A percentile compares a stretch with the other conserved stretches of the same genome.
Evolutionary conservation across 1,140 invertebrate genomes (phyloP).

Genomic region (Magallana ariakensis): DNA sequence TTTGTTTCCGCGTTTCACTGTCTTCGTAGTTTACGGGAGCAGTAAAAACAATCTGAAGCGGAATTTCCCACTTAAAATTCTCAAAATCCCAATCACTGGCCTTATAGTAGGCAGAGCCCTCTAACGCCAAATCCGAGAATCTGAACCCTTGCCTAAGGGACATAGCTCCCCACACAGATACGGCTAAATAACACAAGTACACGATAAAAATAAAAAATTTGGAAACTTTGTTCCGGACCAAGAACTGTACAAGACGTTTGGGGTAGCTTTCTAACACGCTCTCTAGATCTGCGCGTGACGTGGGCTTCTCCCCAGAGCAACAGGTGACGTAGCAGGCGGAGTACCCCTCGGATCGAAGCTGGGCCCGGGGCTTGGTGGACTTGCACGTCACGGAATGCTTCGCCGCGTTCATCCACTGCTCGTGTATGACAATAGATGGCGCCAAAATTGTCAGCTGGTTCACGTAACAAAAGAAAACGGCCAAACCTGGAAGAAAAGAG

Average conservation of each 20-base stretch:
- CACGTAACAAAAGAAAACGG: conserved; percentile 94
- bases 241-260: conserved; percentile 50
- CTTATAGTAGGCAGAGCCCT: conserved; percentile 72
- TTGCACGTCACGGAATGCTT: conserved; percentile 88
- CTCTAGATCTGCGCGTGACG: conserved; percentile 54
- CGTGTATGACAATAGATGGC: conserved; percentile 93
- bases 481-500: conserved; percentile 87
- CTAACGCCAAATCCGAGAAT: conserved; percentile 78
- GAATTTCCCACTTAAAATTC: conserved; percentile 37
- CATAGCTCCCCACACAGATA: conserved; percentile 87
- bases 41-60: conserved; percentile 18
- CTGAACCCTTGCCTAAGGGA: conserved; percentile 92
- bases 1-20: neutral
- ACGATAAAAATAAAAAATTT: conserved; percentile 86
- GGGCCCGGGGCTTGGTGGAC: conserved; percentile 41
- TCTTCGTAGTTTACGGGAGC: neutral
- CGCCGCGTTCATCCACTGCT: conserved; percentile 92
- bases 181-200: conserved; percentile 90
- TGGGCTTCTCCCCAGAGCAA: conserved; percentile 83
- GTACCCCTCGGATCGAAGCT: conserved; percentile 54
- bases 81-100: conserved; percentile 40
- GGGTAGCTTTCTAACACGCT: conserved; percentile 62
- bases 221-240: conserved; percentile 81
- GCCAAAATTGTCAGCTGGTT: conserved; percentile 98
- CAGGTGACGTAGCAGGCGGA: conserved; percentile 57